A percentile compares a stretch with the other conserved stretches of the same genome.
Conservation (phyloP, 2,888 invertebrate species). For the Eulithis testata region DNA sequence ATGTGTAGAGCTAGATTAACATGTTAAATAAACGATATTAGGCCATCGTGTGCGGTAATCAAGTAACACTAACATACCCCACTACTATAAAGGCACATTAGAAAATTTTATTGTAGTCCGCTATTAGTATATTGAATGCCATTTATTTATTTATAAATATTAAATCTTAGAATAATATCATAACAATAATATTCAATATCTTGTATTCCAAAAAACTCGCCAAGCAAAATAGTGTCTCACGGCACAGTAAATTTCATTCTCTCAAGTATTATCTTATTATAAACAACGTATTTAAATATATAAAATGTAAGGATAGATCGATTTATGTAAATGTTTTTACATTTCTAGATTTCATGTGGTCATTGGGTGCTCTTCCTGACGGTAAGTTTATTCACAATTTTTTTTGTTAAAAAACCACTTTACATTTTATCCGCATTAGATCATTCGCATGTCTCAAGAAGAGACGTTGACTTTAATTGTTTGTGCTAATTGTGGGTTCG, state of each 20-base stretch:
- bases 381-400: constrained; percentile 89
- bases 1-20: constrained; percentile 81
- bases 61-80: constrained; percentile 76
- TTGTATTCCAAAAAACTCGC: constrained; percentile 65
- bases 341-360: constrained; percentile 99
- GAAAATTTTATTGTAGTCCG: constrained; percentile 67
- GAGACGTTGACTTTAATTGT: constrained; percentile 37
- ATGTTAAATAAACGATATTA: constrained; percentile 60
- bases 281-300: constrained; percentile 65
- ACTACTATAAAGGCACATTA: constrained; percentile 62
- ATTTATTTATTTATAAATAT: constrained; percentile 60
- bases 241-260: constrained; percentile 63
- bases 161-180: constrained; percentile 55
- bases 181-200: constrained; percentile 54
- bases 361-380: constrained; percentile 98
- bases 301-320: constrained; percentile 81
- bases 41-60: constrained; percentile 58
- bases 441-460: constrained; percentile 52
- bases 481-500: constrained; percentile 52
- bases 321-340: constrained; percentile 85
- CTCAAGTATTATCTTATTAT: constrained; percentile 58
- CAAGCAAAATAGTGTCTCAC: constrained; percentile 85
- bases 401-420: constrained; percentile 67
- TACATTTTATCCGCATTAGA: constrained; percentile 64
- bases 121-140: constrained; percentile 68